Evolutionary conservation across 2,888 invertebrate species (phyloP).

Genomic region (Phyto melanocephala): DNA sequence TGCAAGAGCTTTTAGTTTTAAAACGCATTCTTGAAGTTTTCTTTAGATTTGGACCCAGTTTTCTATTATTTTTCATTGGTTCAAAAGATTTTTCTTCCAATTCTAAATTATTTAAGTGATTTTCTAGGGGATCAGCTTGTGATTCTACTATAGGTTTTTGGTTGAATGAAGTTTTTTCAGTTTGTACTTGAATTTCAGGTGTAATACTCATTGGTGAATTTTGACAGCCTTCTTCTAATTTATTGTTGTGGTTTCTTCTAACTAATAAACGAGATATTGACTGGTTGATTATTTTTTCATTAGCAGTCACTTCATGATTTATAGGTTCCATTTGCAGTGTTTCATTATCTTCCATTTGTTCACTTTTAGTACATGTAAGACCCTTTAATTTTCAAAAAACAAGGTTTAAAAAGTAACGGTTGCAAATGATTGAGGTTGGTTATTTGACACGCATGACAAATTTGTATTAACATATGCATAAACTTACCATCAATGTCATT

Average conservation of each 20-base stretch:
- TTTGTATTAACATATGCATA: not conserved
- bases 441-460: constrained; percentile 47
- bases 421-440: constrained; percentile 29
- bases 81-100: not conserved
- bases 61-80: not conserved
- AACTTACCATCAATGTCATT: constrained; percentile 34
- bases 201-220: not conserved
- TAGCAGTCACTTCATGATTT: not conserved
- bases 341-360: constrained; percentile 9
- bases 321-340: not conserved
- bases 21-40: constrained; percentile 29
- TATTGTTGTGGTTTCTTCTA: not conserved
- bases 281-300: not conserved
- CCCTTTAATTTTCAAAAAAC: constrained; percentile 10
- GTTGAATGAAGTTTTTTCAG: not conserved
- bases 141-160: not conserved
- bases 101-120: not conserved
- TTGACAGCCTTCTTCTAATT: not conserved
- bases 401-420: constrained; percentile 9
- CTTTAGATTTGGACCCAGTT: not conserved
- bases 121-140: not conserved
- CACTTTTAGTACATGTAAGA: not conserved
- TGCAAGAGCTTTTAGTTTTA: constrained; percentile 7
- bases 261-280: not conserved
- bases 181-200: not conserved